phyloP scores from a whole-genome alignment of 2,888 invertebrate genomes.

The Coelinius sp. region DNA sequence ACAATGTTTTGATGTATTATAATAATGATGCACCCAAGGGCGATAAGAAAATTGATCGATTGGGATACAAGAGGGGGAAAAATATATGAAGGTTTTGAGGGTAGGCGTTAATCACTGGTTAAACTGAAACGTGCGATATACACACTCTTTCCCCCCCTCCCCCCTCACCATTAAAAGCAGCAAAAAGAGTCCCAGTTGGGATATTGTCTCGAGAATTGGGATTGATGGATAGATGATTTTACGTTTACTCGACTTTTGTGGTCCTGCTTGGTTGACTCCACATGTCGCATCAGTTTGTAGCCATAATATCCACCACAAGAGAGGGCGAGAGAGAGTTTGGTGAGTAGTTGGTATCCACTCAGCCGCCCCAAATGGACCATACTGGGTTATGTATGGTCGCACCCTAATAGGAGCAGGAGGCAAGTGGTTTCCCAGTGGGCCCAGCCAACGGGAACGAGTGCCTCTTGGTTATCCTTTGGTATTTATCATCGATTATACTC shows the following conservation, averaged over 20 bases:
- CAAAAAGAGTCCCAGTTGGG: conserved; percentile 68
- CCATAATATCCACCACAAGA: not conserved
- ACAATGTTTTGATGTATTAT: conserved; percentile 33
- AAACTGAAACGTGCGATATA: conserved; percentile 17
- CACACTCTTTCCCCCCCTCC: not conserved
- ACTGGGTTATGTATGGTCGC: conserved; percentile 45
- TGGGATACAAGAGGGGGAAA: conserved; percentile 1
- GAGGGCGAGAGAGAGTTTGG: conserved; percentile 6
- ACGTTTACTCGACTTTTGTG: conserved; percentile 49
- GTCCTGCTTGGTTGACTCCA: conserved; percentile 69
- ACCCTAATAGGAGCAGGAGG: conserved; percentile 61
- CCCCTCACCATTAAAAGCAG: conserved; percentile 62
- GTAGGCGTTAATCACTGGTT: conserved; percentile 23
- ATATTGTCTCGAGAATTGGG: conserved; percentile 57
- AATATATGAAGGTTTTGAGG: not conserved
- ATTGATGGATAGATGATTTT: conserved; percentile 58
- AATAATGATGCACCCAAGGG: conserved; percentile 22
- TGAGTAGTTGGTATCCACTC: conserved; percentile 34
- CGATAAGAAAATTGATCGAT: conserved; percentile 38
- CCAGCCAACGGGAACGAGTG: conserved; percentile 54
- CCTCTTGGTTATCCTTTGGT: conserved; percentile 56
- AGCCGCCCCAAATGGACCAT: conserved; percentile 66
- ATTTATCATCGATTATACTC: conserved; percentile 65
- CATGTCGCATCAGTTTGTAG: conserved; percentile 61
- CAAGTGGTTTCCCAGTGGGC: conserved; percentile 63